Percentiles rank a stretch among this genome's conserved stretches.
These are phyloP conservation scores for Mus spicilegus DNA, from an alignment of 2,113 vertebrate genomes.

Conservation along the genomic window DNA sequence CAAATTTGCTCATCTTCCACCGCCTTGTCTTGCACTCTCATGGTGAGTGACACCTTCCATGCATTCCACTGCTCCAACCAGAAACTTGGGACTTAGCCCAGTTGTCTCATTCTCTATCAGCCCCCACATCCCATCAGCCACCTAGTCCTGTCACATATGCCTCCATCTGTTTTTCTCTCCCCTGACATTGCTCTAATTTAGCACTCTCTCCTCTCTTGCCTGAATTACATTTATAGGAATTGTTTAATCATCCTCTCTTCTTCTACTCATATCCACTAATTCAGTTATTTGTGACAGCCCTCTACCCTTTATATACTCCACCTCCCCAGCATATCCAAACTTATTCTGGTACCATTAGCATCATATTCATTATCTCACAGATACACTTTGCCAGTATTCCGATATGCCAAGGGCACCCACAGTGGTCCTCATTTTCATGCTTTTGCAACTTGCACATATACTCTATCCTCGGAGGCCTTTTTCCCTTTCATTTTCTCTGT, in stretches of 20 bases:
- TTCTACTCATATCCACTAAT: not conserved
- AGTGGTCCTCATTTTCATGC: not conserved
- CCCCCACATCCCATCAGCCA: slow-evolving; percentile 42
- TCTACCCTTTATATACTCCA: not conserved
- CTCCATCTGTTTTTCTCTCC: slow-evolving; percentile 54
- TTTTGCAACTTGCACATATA: not conserved
- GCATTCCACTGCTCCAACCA: not conserved
- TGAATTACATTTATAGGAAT: not conserved
- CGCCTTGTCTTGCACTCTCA: not conserved
- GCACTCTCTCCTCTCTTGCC: not conserved
- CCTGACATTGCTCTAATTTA: slow-evolving; percentile 31
- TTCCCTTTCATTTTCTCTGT: not conserved
- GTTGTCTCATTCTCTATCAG: not conserved
- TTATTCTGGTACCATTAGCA: not conserved
- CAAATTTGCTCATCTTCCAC: not conserved
- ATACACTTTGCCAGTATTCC: not conserved
- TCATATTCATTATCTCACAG: not conserved
- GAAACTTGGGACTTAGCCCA: slow-evolving; percentile 53
- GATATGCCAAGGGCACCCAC: not conserved
- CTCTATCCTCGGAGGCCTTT: not conserved
- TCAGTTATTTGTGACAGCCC: not conserved
- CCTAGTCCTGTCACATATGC: not conserved
- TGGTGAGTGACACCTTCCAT: slow-evolving; percentile 57
- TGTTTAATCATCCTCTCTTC: not conserved
- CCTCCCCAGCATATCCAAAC: not conserved